Percentiles rank a stretch among this genome's conserved stretches.
These are phyloP conservation scores for Drosophila nigricruria DNA, from an alignment of 2,888 invertebrate species.

Conservation along the genomic window DNA sequence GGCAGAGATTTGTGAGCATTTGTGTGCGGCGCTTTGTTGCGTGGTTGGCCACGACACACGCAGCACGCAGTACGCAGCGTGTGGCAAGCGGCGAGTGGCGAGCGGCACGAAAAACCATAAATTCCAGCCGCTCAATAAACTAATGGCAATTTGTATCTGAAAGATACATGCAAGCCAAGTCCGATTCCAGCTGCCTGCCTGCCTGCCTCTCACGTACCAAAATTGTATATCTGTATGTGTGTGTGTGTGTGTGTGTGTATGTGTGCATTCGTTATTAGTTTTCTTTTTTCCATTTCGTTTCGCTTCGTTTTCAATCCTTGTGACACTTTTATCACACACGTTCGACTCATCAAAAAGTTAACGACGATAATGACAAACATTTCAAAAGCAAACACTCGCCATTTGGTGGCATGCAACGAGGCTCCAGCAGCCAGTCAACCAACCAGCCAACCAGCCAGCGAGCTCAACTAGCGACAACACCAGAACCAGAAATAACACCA, in stretches of 20 bases:
- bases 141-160: slow-evolving; percentile 78
- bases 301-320: slow-evolving; percentile 61
- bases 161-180: slow-evolving; percentile 54
- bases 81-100: slow-evolving; percentile 25
- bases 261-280: slow-evolving; percentile 42
- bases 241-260: background rate
- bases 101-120: slow-evolving; percentile 63
- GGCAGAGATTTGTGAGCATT: slow-evolving; percentile 73
- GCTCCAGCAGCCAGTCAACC: slow-evolving; percentile 10
- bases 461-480: slow-evolving; percentile 23
- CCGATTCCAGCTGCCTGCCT: slow-evolving; percentile 6
- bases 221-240: slow-evolving; percentile 38
- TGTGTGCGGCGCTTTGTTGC: slow-evolving; percentile 60
- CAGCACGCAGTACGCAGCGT: slow-evolving; percentile 43
- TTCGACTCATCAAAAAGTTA: slow-evolving; percentile 80
- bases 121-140: slow-evolving; percentile 76
- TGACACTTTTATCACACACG: slow-evolving; percentile 80
- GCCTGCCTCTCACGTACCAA: slow-evolving; percentile 50
- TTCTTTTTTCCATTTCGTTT: slow-evolving; percentile 18
- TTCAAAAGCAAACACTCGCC: slow-evolving; percentile 73
- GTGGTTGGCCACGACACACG: slow-evolving; percentile 68
- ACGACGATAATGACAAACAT: slow-evolving; percentile 80
- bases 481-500: slow-evolving; percentile 23
- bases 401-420: slow-evolving; percentile 29
- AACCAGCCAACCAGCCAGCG: slow-evolving; percentile 1